Evolutionary conservation across 2,888 invertebrate genomes (phyloP), one percentile per base, ranked within the genome.

Genomic region (Drosophila anomalata): DNA sequence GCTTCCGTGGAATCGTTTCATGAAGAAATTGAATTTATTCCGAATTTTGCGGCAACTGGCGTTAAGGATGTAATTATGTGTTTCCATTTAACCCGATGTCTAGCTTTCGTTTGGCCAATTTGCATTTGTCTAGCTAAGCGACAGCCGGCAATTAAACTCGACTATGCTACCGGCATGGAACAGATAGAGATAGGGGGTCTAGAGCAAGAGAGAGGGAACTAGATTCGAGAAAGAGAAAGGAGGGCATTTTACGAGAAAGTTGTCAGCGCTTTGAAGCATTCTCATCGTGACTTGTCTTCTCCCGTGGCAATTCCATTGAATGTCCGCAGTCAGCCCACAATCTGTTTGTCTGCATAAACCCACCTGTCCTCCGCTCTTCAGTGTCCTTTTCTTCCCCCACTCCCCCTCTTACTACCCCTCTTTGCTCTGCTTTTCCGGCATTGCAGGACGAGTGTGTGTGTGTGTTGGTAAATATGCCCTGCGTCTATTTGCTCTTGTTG

Each of bases 401-500:
- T 9, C 6, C 17, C 2, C 4, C 31, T 33, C 31, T n/a, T n/a
- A 3, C 33, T 12, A 5, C 12, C 61, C 48, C 29, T 59, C 48
- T 48, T 41, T 41, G 48, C 47, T 17, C 31, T 17, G 41, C 41
- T 17, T 20, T 42, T 20, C 41, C 41, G 41, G 41, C 41, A 14
- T 33, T 39, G 20, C 61, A 60, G 22, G 17, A 17, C 17, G 17
- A 5, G 12, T 17, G 33, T 1, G 26, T 9, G 48, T 44, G 29
- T 46, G 36, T 46, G 63, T 39, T 53, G 39, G 66, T 53, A 66
- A 65, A 66, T 67, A 62, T 62, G 47, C 33, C 72, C 63, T 55
- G 62, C 41, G 53, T 52, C 55, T 56, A 51, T 66, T 44, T 61
- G 74, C 44, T 72, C 46, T 60, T 73, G 68, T 73, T 83, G 80